Conservation (phyloP, 2,113 vertebrate genomes). For the Delphinus delphis region DNA sequence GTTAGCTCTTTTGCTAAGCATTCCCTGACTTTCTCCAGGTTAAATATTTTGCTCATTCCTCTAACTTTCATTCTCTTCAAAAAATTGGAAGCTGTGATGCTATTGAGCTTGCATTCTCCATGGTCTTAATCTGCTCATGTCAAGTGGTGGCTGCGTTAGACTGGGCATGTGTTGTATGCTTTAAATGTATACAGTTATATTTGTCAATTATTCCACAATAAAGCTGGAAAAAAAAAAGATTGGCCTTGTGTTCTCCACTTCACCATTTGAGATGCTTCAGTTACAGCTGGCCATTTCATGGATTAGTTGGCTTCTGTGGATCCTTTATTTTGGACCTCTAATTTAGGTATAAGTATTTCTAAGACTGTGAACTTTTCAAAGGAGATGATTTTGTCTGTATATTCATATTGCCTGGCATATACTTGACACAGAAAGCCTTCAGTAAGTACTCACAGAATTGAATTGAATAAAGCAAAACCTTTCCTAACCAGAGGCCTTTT, state of each 20-base stretch:
- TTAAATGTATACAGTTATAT: neutral
- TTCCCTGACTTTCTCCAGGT: neutral
- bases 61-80: conserved; percentile 13
- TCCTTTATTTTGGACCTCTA: neutral
- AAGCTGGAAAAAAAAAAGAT: neutral
- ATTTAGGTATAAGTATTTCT: neutral
- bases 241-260: neutral
- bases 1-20: neutral
- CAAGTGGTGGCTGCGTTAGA: neutral
- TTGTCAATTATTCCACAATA: neutral
- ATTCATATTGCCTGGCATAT: neutral
- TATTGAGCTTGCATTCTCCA: neutral
- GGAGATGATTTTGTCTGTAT: conserved; percentile 39
- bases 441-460: neutral
- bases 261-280: neutral
- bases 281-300: neutral
- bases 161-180: neutral
- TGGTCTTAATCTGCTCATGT: neutral
- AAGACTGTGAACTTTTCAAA: neutral
- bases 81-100: neutral
- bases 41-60: conserved; percentile 3
- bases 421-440: neutral
- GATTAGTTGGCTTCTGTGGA: neutral
- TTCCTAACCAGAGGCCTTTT: conserved; percentile 6
- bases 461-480: conserved; percentile 19